Base-by-base conservation (phyloP, 1,140 invertebrate genomes). In the Myzus persicae region DNA sequence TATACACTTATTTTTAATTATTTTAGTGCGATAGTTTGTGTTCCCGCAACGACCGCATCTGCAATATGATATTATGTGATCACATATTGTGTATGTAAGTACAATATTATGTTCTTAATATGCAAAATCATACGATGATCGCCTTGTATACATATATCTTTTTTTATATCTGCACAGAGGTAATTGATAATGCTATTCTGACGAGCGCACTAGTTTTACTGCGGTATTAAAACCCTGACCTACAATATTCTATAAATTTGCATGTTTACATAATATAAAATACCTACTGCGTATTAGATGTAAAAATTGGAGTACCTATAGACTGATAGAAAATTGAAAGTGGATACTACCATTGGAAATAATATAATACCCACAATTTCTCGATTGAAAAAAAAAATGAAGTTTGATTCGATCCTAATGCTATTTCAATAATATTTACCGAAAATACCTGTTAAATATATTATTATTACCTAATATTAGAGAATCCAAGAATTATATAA, bases 221-320 rank as follows among this genome's bases (percentile, higher is more conserved):
- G 38, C 76, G 76, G 76, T 82, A 82, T 84, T 84, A 84, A 84
- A 84, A 84, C 82, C 38, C 82, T 84, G 82, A 85, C 82, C 82
- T 85, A 85, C 38, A 85, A 85, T 85, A 42, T 85, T 76, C 5
- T 59, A 59, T 14, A 48, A 11, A 59, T 59, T 31, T 4, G 7
- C 36, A 76, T 67, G 14, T 76, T 6, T 76, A 67, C 18, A 18
- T 6, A 5, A 20, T 48, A 14, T 14, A 1, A n/a, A n/a, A 67
- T 6, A 67, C 31, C 1, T n/a, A 67, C 4, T 36, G 3, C 36
- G 14, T 36, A 2, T 67, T 31, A 67, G 31, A 59, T 5, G 5
- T 3, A n/a, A n/a, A 76, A n/a, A 18, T 51, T 76, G 1, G 22
- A n/a, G 0, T 67, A 18, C 14, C 59, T 76, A 76, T 11, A 54